Percentiles rank a stretch among this genome's conserved stretches.
These are phyloP conservation scores for Macrosoma leucophasiata DNA, from an alignment of 2,888 invertebrate species.

Conservation along the genomic window DNA sequence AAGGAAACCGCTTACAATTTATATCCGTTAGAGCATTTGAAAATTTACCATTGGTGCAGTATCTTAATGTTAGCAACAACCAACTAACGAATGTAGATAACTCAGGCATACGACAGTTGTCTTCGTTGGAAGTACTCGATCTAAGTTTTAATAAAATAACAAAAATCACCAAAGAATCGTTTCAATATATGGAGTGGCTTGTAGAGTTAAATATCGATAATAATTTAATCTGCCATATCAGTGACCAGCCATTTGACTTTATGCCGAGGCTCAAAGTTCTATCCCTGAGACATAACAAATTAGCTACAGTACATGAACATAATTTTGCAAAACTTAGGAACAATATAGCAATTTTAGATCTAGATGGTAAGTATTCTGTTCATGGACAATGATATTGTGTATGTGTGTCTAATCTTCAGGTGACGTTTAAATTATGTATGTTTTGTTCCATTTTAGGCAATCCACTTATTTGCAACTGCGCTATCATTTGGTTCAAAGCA, in stretches of 20 bases:
- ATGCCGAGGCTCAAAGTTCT: conserved; percentile 90
- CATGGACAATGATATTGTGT: neutral
- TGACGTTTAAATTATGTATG: neutral
- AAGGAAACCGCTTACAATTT: conserved; percentile 84
- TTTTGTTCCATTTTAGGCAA: conserved; percentile 77
- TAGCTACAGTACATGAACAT: conserved; percentile 82
- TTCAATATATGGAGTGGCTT: conserved; percentile 87
- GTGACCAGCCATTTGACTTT: conserved; percentile 86
- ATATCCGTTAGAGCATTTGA: conserved; percentile 85
- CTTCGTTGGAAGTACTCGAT: conserved; percentile 89
- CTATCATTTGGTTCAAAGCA: conserved; percentile 87
- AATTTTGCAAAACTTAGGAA: conserved; percentile 85
- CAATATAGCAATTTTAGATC: conserved; percentile 88
- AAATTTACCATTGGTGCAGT: conserved; percentile 84
- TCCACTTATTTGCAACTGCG: conserved; percentile 88
- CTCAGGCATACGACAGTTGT: conserved; percentile 82
- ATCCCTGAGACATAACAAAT: conserved; percentile 84
- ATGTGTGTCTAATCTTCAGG: neutral
- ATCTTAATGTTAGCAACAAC: conserved; percentile 89
- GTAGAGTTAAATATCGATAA: conserved; percentile 91
- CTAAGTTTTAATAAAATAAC: conserved; percentile 86
- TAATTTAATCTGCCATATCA: conserved; percentile 87
- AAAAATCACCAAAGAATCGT: conserved; percentile 80
- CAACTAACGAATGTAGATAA: conserved; percentile 84
- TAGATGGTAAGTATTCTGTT: conserved; percentile 79